These are phyloP conservation scores for Chiloscyllium plagiosum DNA, from an alignment of 2,113 vertebrate genomes.

Conservation along the genomic window DNA sequence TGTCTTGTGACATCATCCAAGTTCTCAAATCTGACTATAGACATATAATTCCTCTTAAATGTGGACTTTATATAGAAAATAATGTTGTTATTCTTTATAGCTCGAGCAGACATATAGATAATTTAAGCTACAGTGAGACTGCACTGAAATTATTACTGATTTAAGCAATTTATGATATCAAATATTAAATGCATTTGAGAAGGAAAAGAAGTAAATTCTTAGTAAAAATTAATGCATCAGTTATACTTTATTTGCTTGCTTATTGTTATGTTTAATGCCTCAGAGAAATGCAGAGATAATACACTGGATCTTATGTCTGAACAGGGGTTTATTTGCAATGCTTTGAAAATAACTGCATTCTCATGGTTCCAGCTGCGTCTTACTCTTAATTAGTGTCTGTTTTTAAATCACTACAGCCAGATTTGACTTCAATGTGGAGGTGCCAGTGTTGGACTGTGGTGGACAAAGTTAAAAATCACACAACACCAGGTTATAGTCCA, in stretches of 20 bases:
- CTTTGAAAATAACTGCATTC: neutral
- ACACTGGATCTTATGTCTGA: neutral
- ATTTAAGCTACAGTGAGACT: neutral
- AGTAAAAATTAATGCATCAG: neutral
- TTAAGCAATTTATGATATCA: neutral
- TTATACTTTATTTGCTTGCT: neutral
- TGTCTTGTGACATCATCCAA: neutral
- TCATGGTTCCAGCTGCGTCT: neutral
- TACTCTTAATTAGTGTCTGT: neutral
- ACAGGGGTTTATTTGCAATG: neutral
- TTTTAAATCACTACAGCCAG: neutral
- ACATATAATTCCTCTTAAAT: neutral
- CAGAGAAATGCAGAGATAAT: neutral
- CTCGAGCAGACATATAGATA: neutral
- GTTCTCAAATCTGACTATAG: neutral
- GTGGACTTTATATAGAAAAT: neutral
- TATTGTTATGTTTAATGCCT: neutral
- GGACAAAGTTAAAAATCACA: too few relatives aligned
- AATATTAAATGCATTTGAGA: neutral
- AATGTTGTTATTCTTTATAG: neutral
- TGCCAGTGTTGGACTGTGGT: too few relatives aligned
- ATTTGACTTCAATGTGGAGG: too few relatives aligned
- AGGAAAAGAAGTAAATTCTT: neutral
- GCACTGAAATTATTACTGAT: neutral
- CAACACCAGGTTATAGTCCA: too few relatives aligned